Conservation (phyloP, 92 coral and sea anemone genomes). For the Pocillopora meandrina region DNA sequence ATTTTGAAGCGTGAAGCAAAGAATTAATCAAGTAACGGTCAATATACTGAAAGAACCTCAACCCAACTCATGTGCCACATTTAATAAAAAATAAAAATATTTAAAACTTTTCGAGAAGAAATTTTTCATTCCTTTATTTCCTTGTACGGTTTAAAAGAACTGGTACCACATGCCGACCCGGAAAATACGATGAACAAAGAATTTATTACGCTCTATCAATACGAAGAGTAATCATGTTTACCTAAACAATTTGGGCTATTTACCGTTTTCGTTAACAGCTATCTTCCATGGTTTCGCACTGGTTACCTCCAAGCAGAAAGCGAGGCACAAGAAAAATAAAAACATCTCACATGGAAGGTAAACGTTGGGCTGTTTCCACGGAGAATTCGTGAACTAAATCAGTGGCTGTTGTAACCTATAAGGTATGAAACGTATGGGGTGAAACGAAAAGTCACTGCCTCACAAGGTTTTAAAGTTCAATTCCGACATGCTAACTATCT, state of each 20-base stretch:
- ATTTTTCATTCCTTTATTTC: not conserved
- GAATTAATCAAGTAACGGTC: too few species aligned
- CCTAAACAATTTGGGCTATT: not conserved
- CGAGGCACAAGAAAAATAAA: not conserved
- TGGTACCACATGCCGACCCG: not conserved
- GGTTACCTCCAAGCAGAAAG: not conserved
- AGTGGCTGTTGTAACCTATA: not conserved
- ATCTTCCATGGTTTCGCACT: conserved; percentile 15
- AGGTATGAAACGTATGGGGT: not conserved
- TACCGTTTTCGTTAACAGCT: conserved; percentile 43
- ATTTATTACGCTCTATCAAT: not conserved
- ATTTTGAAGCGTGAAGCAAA: too few species aligned
- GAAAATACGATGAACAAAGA: conserved; percentile 2
- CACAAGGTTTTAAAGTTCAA: too few species aligned
- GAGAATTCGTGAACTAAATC: not conserved
- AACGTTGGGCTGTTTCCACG: not conserved
- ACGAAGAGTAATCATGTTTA: not conserved
- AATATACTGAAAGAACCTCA: not conserved
- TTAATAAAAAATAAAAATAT: not conserved
- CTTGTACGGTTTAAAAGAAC: not conserved
- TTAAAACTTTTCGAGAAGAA: not conserved
- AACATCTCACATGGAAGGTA: not conserved
- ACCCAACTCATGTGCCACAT: not conserved
- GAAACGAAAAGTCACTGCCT: not conserved
- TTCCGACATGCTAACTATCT: too few species aligned